phyloP scores from a whole-genome alignment of 2,113 vertebrate genomes.

The Pagrus major region DNA sequence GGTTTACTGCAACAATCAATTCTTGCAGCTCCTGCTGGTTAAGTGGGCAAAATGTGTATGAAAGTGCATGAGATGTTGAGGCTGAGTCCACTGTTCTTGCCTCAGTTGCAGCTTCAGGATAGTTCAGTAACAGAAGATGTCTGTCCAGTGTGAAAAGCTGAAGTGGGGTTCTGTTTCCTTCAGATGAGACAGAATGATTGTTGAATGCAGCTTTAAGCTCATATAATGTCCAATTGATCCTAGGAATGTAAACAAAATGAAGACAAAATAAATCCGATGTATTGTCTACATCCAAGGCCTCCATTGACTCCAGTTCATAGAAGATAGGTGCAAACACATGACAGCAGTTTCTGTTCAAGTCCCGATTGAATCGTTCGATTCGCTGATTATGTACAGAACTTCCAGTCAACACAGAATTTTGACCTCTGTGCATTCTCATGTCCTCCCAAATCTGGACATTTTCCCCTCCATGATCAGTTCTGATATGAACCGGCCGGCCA shows the following conservation, averaged over 20 bases:
- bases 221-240: constrained; percentile 24
- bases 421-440: background rate
- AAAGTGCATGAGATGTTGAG: background rate
- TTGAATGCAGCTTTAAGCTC: constrained; percentile 36
- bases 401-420: background rate
- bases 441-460: background rate
- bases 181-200: constrained; percentile 35
- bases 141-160: constrained; percentile 39
- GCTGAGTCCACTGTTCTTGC: background rate
- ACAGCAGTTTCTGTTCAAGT: background rate
- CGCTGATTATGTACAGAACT: background rate
- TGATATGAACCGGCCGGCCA: background rate
- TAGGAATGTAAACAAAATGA: constrained; percentile 29
- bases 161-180: constrained; percentile 32
- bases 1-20: background rate
- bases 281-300: background rate
- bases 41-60: background rate
- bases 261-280: constrained; percentile 38
- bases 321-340: background rate
- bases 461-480: background rate
- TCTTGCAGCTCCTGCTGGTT: background rate
- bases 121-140: background rate
- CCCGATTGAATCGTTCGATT: background rate
- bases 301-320: background rate
- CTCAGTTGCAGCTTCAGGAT: constrained; percentile 11